Evolutionary conservation across 2,797 vertebrate genomes (phyloP).

Genomic region (Mormyrops attenuatus): DNA sequence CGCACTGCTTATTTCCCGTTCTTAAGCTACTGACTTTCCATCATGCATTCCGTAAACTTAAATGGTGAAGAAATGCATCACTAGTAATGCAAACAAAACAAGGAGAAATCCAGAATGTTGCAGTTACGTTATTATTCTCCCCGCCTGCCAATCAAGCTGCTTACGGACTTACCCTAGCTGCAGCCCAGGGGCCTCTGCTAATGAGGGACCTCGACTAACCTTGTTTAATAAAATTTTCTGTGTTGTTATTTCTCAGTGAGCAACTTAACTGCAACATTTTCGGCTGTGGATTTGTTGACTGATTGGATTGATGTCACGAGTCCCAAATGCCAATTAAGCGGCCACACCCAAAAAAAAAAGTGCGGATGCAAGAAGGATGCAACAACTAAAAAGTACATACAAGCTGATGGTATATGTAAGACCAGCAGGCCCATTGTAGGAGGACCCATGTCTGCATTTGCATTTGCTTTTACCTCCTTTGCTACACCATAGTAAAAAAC

Average conservation of each 20-base stretch:
- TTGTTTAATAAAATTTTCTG: neutral
- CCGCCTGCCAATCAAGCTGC: neutral
- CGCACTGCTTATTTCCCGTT: neutral
- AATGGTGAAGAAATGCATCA: neutral
- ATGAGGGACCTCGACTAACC: neutral
- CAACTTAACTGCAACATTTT: neutral
- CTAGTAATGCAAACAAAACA: neutral
- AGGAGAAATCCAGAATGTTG: neutral
- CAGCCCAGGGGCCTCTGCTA: neutral
- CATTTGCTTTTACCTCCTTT: neutral
- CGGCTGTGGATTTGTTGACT: neutral
- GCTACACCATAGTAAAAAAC: neutral
- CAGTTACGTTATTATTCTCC: neutral
- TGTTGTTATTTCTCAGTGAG: neutral
- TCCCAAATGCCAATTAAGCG: neutral
- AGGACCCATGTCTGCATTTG: neutral
- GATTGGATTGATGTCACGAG: neutral
- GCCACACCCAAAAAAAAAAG: neutral
- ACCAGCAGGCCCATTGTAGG: neutral
- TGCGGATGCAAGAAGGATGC: neutral
- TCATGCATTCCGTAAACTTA: neutral
- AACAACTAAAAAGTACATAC: too few relatives aligned
- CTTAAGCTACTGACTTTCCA: neutral
- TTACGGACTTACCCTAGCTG: neutral
- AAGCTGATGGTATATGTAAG: neutral